Percentiles rank a stretch among this genome's conserved stretches.
phyloP scores from a whole-genome alignment of 2,888 invertebrate genomes.

The Choristoneura rosaceana region DNA sequence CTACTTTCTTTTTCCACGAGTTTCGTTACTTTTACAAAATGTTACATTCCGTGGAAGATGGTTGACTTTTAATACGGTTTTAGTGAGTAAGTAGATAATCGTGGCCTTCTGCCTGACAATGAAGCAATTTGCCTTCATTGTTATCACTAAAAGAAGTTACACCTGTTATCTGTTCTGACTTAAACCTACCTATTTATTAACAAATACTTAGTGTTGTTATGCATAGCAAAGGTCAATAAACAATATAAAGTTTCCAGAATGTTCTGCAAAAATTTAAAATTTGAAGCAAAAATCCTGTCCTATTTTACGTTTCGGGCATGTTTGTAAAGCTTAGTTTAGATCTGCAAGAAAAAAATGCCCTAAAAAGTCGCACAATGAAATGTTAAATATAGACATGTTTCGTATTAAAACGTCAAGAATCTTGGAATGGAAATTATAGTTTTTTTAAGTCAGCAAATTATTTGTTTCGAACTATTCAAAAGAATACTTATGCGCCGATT shows the following conservation, averaged over 20 bases:
- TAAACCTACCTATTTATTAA: neutral
- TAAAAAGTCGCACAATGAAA: too few species aligned
- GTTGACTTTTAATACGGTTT: neutral
- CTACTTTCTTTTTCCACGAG: neutral
- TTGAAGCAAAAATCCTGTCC: too few species aligned
- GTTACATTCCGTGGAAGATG: neutral
- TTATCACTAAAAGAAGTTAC: conserved; percentile 33
- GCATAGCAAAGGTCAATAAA: neutral
- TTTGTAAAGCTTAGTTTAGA: too few species aligned
- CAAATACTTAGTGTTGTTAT: neutral
- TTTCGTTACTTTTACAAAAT: neutral
- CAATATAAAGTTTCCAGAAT: neutral
- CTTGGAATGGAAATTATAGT: too few species aligned
- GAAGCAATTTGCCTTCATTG: conserved; percentile 24
- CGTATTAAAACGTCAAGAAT: too few species aligned
- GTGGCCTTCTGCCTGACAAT: conserved; percentile 15
- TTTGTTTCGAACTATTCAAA: too few species aligned
- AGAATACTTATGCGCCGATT: too few species aligned
- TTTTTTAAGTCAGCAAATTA: too few species aligned
- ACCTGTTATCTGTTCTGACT: conserved; percentile 31
- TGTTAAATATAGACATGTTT: too few species aligned
- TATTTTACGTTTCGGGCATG: too few species aligned
- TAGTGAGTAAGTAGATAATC: conserved; percentile 1
- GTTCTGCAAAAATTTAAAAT: too few species aligned
- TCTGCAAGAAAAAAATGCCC: too few species aligned